These are phyloP conservation scores for Enhydra lutris DNA, from an alignment of 2,113 vertebrate genomes.

Conservation along the genomic window DNA sequence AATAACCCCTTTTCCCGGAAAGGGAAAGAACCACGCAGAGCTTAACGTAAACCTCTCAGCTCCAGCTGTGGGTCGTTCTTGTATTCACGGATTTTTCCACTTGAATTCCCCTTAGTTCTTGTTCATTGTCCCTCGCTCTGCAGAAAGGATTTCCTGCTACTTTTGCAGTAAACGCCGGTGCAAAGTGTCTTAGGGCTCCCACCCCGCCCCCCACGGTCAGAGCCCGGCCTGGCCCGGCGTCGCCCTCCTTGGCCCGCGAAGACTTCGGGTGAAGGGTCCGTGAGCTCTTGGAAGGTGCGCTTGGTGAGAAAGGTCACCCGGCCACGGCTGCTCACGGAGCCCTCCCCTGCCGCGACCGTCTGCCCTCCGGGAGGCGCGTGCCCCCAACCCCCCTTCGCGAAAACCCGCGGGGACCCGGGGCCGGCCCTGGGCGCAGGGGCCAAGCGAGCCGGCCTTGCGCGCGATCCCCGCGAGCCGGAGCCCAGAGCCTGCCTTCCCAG, in stretches of 20 bases:
- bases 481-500: neutral
- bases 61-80: slow-evolving; percentile 19
- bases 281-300: neutral
- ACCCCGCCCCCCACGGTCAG: neutral
- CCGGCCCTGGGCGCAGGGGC: fast-evolving
- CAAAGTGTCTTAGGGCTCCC: neutral
- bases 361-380: neutral
- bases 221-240: neutral
- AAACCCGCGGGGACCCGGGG: neutral
- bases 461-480: fast-evolving
- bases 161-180: neutral
- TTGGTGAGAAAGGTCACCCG: neutral
- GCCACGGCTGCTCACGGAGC: neutral
- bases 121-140: slow-evolving; percentile 42
- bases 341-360: neutral
- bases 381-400: neutral
- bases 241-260: neutral
- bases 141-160: slow-evolving; percentile 51
- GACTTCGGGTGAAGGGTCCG: neutral
- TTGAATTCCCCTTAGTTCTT: slow-evolving; percentile 49
- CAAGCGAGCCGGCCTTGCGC: fast-evolving
- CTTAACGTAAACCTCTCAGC: neutral
- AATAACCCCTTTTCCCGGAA: neutral
- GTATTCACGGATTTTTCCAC: slow-evolving; percentile 60
- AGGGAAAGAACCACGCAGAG: neutral